phyloP scores from a whole-genome alignment of 2,113 vertebrate genomes.

The Xenus cinereus region DNA sequence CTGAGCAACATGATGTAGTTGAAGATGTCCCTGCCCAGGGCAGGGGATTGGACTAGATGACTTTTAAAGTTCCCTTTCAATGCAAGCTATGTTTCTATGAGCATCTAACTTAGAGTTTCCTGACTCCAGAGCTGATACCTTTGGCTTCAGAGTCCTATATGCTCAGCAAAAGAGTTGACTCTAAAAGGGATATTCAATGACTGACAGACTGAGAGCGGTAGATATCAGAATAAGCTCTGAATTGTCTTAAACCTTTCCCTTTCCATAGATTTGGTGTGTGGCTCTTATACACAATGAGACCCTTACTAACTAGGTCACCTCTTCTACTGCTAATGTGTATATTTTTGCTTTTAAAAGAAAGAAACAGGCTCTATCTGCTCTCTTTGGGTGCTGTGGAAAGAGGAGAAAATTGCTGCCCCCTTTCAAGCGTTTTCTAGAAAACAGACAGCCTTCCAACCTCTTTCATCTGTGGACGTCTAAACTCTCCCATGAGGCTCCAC shows the following conservation, averaged over 20 bases:
- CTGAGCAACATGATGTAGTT: neutral
- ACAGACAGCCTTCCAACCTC: neutral
- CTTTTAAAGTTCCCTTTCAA: neutral
- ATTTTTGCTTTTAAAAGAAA: neutral
- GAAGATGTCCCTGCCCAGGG: neutral
- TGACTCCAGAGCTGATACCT: neutral
- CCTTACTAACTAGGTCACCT: neutral
- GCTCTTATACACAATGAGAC: neutral
- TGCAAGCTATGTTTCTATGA: neutral
- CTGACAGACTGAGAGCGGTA: neutral
- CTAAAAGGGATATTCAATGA: accelerated
- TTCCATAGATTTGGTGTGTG: neutral
- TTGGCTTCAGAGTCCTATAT: neutral
- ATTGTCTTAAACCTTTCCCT: neutral
- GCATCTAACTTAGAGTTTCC: neutral
- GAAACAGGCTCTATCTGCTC: neutral
- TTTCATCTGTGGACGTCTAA: neutral
- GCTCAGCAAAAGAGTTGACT: neutral
- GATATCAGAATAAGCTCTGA: neutral
- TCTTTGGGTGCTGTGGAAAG: neutral
- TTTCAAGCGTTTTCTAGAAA: neutral
- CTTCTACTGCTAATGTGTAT: neutral
- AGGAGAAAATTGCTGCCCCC: neutral
- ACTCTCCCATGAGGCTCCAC: neutral
- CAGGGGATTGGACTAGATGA: neutral